These are phyloP conservation scores for Nemotelus pantherinus DNA, from an alignment of 2,888 invertebrate species.

Conservation along the genomic window DNA sequence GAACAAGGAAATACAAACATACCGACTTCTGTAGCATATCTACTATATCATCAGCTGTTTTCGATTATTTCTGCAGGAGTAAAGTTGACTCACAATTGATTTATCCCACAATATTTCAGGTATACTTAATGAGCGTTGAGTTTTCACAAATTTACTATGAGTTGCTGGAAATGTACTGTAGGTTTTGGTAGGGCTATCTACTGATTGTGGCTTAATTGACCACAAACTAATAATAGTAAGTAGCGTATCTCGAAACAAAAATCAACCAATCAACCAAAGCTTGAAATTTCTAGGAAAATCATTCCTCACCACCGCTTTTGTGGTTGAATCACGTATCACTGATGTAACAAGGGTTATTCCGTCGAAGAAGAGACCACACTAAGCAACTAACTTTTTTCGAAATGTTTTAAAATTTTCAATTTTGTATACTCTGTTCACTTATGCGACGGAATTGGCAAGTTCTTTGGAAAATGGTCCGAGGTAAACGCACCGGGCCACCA, in stretches of 20 bases:
- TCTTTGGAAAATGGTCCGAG: background rate
- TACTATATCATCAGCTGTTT: constrained; percentile 17
- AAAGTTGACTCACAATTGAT: constrained; percentile 36
- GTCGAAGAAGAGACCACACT: too few relatives aligned
- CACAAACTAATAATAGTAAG: background rate
- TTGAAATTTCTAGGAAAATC: too few relatives aligned
- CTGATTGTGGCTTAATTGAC: background rate
- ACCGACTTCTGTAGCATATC: background rate
- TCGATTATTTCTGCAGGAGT: background rate
- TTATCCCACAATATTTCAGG: constrained; percentile 3
- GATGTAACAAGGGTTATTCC: too few relatives aligned
- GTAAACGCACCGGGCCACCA: constrained; percentile 26
- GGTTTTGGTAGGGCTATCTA: background rate
- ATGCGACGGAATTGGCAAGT: too few relatives aligned
- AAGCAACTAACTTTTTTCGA: too few relatives aligned
- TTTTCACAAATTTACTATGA: too few relatives aligned
- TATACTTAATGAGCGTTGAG: too few relatives aligned
- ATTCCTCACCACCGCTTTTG: too few relatives aligned
- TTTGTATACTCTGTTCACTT: too few relatives aligned
- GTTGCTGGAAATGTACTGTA: too few relatives aligned
- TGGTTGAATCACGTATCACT: too few relatives aligned
- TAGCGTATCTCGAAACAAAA: background rate
- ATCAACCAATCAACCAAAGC: background rate
- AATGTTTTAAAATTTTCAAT: too few relatives aligned
- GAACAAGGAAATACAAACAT: background rate